A percentile compares a stretch with the other conserved stretches of the same genome.
These are phyloP conservation scores for Galerucella pusilla DNA, from an alignment of 2,888 invertebrate species.

Conservation along the genomic window DNA sequence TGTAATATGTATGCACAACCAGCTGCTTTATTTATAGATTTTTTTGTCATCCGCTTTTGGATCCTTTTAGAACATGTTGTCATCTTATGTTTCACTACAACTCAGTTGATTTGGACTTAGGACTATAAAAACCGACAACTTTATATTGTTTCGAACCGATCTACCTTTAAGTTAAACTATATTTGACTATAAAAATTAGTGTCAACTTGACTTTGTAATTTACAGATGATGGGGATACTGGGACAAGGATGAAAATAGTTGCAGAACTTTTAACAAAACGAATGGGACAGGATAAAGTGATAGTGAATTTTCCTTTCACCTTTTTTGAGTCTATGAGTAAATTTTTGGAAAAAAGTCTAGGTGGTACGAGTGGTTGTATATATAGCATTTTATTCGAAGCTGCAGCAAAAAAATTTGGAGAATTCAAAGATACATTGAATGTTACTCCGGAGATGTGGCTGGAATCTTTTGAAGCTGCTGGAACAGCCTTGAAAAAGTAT, in stretches of 20 bases:
- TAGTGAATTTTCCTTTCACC: constrained; percentile 55
- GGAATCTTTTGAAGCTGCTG: constrained; percentile 65
- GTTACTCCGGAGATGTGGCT: constrained; percentile 63
- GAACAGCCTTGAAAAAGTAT: constrained; percentile 66
- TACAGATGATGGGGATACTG: constrained; percentile 77
- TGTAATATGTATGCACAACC: too few relatives aligned
- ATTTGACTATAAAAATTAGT: neutral
- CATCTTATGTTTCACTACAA: too few relatives aligned
- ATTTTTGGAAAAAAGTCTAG: constrained; percentile 77
- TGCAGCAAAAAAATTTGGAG: constrained; percentile 68
- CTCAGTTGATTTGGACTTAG: too few relatives aligned
- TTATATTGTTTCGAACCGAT: too few relatives aligned
- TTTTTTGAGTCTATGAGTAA: constrained; percentile 65
- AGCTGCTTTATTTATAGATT: too few relatives aligned
- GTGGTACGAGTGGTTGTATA: constrained; percentile 83
- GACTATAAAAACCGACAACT: too few relatives aligned
- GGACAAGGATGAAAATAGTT: constrained; percentile 62
- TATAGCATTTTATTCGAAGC: constrained; percentile 81
- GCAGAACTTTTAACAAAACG: constrained; percentile 58
- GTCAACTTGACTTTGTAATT: neutral
- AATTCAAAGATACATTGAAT: constrained; percentile 54
- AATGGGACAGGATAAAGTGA: constrained; percentile 51
- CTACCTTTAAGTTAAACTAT: too few relatives aligned
- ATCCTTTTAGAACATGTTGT: too few relatives aligned
- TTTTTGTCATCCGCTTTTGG: too few relatives aligned